Evolutionary conservation across 2,888 invertebrate genomes (phyloP).

Genomic region (Monoplex corrugatus): DNA sequence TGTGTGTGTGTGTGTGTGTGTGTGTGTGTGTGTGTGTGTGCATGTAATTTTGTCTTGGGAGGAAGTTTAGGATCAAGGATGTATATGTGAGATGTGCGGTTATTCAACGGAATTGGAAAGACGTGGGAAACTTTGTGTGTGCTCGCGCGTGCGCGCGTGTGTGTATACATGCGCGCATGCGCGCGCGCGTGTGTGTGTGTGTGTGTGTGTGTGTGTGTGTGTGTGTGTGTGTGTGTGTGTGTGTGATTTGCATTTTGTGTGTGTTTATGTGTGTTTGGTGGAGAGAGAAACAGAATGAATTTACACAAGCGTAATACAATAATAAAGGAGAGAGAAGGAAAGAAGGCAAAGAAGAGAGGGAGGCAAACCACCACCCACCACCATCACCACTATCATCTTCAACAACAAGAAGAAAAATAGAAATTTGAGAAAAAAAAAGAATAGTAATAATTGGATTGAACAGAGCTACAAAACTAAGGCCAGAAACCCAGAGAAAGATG

Average conservation of each 20-base stretch:
- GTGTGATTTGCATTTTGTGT: background rate
- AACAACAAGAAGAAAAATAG: background rate
- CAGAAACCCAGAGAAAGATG: too few species aligned
- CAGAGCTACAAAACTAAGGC: too few species aligned
- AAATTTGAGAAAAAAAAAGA: background rate
- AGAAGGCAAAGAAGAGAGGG: background rate
- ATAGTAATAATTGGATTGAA: too few species aligned
- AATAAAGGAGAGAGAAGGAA: background rate
- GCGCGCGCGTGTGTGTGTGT: background rate
- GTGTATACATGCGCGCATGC: background rate
- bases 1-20: conserved; percentile 3
- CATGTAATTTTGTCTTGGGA: background rate
- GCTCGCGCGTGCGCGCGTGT: background rate
- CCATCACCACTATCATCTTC: too few species aligned
- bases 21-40: background rate
- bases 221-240: background rate
- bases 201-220: background rate
- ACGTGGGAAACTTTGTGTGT: background rate
- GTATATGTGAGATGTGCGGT: background rate
- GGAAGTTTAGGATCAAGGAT: background rate
- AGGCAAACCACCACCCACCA: too few species aligned
- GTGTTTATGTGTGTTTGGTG: background rate
- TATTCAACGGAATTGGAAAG: background rate
- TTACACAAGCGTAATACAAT: too few species aligned
- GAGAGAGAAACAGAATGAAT: background rate